Conservation (phyloP, 2,888 invertebrate species). For the Chalcosyrphus nemorum region DNA sequence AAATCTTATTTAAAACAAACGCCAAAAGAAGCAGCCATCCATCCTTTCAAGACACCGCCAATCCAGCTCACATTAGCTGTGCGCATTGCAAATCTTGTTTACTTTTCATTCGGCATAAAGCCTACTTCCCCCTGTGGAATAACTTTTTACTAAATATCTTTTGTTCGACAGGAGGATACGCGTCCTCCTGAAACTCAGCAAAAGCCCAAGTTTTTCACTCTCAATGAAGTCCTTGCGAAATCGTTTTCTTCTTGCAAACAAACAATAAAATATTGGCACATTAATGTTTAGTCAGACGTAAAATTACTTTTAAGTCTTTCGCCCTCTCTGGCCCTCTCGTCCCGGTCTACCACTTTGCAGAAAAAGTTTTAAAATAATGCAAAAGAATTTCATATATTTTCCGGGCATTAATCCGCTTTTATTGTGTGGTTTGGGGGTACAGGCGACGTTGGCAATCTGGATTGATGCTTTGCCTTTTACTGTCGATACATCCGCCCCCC, state of each 20-base stretch:
- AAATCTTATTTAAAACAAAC: too few species aligned
- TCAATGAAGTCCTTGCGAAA: conserved; percentile 64
- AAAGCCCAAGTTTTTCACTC: conserved; percentile 45
- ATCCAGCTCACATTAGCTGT: conserved; percentile 55
- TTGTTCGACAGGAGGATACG: background rate
- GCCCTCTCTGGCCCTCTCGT: background rate
- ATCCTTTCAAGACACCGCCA: conserved; percentile 8
- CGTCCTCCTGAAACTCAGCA: conserved; percentile 19
- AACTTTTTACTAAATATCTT: conserved; percentile 43
- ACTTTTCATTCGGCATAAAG: conserved; percentile 63
- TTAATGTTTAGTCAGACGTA: conserved; percentile 83
- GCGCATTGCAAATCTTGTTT: conserved; percentile 54
- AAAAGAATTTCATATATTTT: conserved; percentile 75
- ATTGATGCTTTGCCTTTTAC: conserved; percentile 75
- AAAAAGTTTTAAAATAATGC: conserved; percentile 77
- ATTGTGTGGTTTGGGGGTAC: conserved; percentile 66
- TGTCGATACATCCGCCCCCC: conserved; percentile 24
- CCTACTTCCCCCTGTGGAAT: background rate
- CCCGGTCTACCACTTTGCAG: conserved; percentile 21
- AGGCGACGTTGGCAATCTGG: conserved; percentile 77
- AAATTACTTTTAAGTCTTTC: conserved; percentile 82
- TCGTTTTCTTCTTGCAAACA: conserved; percentile 69
- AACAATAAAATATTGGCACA: conserved; percentile 82
- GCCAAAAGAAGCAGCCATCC: background rate
- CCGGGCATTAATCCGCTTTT: conserved; percentile 76